These are phyloP conservation scores for Synaphobranchus kaupii DNA, from an alignment of 2,797 vertebrate species.

Conservation along the genomic window DNA sequence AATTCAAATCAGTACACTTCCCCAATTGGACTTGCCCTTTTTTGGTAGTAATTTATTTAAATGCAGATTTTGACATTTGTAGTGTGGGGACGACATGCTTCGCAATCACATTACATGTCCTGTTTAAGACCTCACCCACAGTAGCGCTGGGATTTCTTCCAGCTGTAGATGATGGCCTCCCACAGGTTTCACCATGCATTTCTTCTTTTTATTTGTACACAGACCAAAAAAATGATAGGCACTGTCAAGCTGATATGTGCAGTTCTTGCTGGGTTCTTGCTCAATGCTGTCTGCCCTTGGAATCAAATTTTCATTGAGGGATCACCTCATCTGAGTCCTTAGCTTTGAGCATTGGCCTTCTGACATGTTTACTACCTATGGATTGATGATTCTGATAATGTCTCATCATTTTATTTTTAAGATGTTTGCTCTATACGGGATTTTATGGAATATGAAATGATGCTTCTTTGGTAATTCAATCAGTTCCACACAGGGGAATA, in stretches of 20 bases:
- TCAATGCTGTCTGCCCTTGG: not conserved
- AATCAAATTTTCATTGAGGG: not conserved
- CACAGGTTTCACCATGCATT: not conserved
- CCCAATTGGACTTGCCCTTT: not conserved
- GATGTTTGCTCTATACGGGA: slow-evolving; percentile 31
- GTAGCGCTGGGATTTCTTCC: not conserved
- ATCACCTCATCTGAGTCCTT: not conserved
- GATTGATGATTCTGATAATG: not conserved
- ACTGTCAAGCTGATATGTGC: not conserved
- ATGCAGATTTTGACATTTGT: slow-evolving; percentile 16
- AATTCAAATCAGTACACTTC: not conserved
- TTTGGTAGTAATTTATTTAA: not conserved
- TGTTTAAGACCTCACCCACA: not conserved
- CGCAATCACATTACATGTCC: not conserved
- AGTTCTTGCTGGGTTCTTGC: not conserved
- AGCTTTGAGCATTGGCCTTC: not conserved
- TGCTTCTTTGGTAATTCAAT: slow-evolving; percentile 37
- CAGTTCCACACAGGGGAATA: slow-evolving; percentile 15
- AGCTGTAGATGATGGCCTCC: not conserved
- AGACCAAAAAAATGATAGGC: not conserved
- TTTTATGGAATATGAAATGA: slow-evolving; percentile 27
- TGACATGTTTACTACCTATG: not conserved
- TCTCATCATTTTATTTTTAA: slow-evolving; percentile 31
- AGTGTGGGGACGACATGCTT: not conserved
- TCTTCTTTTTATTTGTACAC: not conserved